Percentiles rank a stretch among this genome's conserved stretches.
These are phyloP conservation scores for Bovichtus diacanthus DNA, from an alignment of 2,797 vertebrate species.

Conservation along the genomic window DNA sequence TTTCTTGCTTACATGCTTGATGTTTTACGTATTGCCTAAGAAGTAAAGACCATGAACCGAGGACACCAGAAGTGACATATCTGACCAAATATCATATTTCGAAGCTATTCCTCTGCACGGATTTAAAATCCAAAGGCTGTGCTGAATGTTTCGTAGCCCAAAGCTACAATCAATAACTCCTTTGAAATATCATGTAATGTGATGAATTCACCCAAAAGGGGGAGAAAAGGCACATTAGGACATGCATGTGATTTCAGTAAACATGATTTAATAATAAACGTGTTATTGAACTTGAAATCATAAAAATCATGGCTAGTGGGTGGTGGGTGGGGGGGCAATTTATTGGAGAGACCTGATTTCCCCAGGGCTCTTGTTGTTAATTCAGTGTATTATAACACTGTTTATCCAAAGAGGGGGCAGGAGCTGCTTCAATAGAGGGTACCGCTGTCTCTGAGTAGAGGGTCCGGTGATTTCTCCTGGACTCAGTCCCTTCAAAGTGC, in stretches of 20 bases:
- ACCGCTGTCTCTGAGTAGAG: slow-evolving; percentile 25
- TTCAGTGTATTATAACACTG: slow-evolving; percentile 74
- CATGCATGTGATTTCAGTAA: slow-evolving; percentile 61
- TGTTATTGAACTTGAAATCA: slow-evolving; percentile 73
- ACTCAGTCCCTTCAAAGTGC: slow-evolving; percentile 34
- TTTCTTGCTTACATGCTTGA: slow-evolving; percentile 60
- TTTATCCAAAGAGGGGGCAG: slow-evolving; percentile 67
- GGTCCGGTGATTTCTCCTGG: slow-evolving; percentile 23
- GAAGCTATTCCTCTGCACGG: slow-evolving; percentile 16
- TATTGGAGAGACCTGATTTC: slow-evolving; percentile 82
- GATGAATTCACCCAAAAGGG: slow-evolving; percentile 60
- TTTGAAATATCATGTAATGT: slow-evolving; percentile 70
- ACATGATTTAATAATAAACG: slow-evolving; percentile 77
- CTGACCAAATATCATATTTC: slow-evolving; percentile 35
- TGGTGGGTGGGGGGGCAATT: slow-evolving; percentile 49
- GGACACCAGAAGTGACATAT: slow-evolving; percentile 34
- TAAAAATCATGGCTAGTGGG: slow-evolving; percentile 62
- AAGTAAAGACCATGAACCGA: slow-evolving; percentile 61
- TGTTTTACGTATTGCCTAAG: slow-evolving; percentile 66
- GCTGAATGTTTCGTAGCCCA: slow-evolving; percentile 36
- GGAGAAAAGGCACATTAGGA: slow-evolving; percentile 30
- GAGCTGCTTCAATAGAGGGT: slow-evolving; percentile 31
- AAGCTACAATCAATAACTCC: slow-evolving; percentile 63
- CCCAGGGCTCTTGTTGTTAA: slow-evolving; percentile 77
- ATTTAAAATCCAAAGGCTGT: slow-evolving; percentile 29